These are phyloP conservation scores for Galago senegalensis DNA, from an alignment of 2,797 vertebrate genomes.

Conservation along the genomic window DNA sequence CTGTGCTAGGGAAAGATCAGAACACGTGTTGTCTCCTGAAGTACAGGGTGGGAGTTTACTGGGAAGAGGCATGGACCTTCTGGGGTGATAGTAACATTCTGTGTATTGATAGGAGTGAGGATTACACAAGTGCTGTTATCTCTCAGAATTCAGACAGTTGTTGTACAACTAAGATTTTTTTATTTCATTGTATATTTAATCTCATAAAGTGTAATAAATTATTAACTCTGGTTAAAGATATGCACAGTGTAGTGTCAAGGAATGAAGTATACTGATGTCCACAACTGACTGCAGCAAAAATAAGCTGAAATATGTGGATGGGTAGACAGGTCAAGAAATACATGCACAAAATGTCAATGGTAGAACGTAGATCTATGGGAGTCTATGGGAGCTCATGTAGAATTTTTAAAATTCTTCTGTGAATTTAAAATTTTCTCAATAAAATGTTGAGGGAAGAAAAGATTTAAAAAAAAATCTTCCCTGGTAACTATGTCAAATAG, in stretches of 20 bases:
- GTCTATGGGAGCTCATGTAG: neutral
- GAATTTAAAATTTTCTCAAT: neutral
- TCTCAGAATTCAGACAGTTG: neutral
- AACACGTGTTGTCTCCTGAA: neutral
- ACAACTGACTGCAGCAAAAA: neutral
- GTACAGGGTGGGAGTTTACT: neutral
- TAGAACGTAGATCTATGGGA: neutral
- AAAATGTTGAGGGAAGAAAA: neutral
- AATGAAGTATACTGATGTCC: neutral
- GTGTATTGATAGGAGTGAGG: neutral
- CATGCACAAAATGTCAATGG: neutral
- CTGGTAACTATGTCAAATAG: neutral
- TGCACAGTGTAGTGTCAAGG: neutral
- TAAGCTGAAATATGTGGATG: neutral
- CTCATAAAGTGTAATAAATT: neutral
- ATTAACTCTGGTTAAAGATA: neutral
- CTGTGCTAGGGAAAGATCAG: neutral
- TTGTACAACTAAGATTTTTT: neutral
- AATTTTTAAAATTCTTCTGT: neutral
- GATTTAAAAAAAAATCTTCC: too few species aligned
- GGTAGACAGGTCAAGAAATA: neutral
- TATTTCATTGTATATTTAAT: neutral
- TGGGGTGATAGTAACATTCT: neutral
- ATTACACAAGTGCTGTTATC: neutral
- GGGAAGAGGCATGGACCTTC: neutral